Conservation (phyloP, 53 echinoderm and acorn worm species). For the Paelopatides confundens region DNA sequence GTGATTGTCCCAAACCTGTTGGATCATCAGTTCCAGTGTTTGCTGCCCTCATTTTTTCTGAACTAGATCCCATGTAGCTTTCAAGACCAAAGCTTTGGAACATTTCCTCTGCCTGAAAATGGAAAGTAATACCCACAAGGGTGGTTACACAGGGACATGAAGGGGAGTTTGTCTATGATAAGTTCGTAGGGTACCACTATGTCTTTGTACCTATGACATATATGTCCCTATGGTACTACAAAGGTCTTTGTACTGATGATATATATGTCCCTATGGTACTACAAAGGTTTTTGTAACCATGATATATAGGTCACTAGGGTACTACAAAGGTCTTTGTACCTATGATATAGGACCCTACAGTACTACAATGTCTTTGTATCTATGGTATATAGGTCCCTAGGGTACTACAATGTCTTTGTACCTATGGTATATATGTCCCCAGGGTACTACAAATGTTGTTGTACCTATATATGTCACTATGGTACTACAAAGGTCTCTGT, state of each 20-base stretch:
- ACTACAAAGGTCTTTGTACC: too few species aligned
- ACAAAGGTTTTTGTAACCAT: too few species aligned
- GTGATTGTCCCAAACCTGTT: background rate
- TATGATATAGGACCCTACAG: background rate
- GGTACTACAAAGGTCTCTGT: too few species aligned
- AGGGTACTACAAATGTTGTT: too few species aligned
- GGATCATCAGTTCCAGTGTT: background rate
- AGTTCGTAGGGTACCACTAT: too few species aligned
- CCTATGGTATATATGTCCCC: background rate
- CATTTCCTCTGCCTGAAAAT: slow-evolving; percentile 77
- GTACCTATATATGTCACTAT: background rate
- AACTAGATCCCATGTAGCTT: slow-evolving; percentile 53
- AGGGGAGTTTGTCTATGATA: too few species aligned
- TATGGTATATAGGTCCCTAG: too few species aligned
- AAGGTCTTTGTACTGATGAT: too few species aligned
- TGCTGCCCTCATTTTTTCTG: slow-evolving; percentile 64
- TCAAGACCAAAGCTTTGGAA: slow-evolving; percentile 85
- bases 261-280: too few species aligned
- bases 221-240: too few species aligned
- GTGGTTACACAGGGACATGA: background rate
- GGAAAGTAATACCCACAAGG: background rate
- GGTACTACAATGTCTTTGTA: too few species aligned
- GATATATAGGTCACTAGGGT: background rate
- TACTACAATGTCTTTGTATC: too few species aligned
- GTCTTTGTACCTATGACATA: background rate